Evolutionary conservation across 2,797 vertebrate species (phyloP), one percentile per base, ranked within the genome.

Genomic region (Sphenopsis melanotis): DNA sequence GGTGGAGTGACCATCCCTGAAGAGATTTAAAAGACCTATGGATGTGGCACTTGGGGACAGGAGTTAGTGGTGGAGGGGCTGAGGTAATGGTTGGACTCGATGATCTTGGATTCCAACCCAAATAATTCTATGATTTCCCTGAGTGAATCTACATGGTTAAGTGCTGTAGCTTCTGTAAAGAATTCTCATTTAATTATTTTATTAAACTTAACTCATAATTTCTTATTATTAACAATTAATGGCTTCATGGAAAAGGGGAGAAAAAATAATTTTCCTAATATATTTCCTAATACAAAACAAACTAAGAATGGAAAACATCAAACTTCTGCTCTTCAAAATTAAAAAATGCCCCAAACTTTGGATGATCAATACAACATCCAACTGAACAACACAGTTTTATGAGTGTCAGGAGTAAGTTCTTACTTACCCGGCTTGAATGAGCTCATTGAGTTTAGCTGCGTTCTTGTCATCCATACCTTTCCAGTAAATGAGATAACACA

Each of bases 401-500:
- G 71, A 87, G 21, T 56, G 90, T 78, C 16, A 78, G 66, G 27
- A 89, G 6, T 22, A 83, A 71, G 39, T 32, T 89, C 49, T 50
- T 50, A 97, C 99, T 98, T 98, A 99, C 99, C 99, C 99, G 4
- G 98, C 98, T 91, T 99, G 99, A 96, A 99, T 99, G 88, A 99
- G 99, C 88, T 99, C 99, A 15, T 99, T 99, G 92, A 99, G 98
- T 97, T 99, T 99, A 34, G 98, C 96, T 70, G 99, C 99, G 2
- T 99, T 99, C 98, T 99, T 99, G 97, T 99, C 99, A 88, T 99
- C 99, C 99, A 99, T 99, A 97, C 99, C 99, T 99, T 98, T 42
- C 92, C 64, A 46, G 3, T 41, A 77, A 97, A 97, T 37, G 71
- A 55, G 91, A 94, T 41, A 96, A 90, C 24, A 93, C 24, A 91